These are phyloP conservation scores for Microchirus variegatus DNA, from an alignment of 2,797 vertebrate species.

Conservation along the genomic window DNA sequence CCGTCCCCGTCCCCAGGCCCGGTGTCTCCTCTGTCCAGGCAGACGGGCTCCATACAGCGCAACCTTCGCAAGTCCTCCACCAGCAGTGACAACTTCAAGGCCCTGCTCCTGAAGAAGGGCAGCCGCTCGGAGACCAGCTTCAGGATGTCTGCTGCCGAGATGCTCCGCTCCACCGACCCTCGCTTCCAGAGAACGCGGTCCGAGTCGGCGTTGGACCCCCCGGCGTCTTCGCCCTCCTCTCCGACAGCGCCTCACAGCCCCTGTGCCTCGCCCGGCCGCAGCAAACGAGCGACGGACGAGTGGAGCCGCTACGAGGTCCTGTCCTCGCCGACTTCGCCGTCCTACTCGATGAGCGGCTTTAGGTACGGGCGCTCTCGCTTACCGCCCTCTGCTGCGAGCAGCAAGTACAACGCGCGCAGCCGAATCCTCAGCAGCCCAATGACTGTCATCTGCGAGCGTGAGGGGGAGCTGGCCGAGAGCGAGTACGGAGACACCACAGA, in stretches of 20 bases:
- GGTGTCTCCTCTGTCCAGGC: constrained; percentile 80
- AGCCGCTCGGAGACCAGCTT: constrained; percentile 92
- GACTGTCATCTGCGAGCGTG: constrained; percentile 97
- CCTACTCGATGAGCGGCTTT: constrained; percentile 81
- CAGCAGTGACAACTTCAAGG: constrained; percentile 98
- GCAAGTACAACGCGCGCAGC: constrained; percentile 92
- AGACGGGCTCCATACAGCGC: constrained; percentile 90
- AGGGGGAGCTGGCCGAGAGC: constrained; percentile 85
- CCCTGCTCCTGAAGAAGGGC: constrained; percentile 94
- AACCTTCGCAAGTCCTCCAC: constrained; percentile 92
- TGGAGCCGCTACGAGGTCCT: constrained; percentile 90
- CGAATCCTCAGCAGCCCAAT: constrained; percentile 98
- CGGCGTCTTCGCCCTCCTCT: constrained; percentile 55
- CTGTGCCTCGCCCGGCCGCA: constrained; percentile 82
- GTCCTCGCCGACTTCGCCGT: constrained; percentile 84
- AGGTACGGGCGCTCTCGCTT: constrained; percentile 91
- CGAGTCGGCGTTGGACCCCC: constrained; percentile 74
- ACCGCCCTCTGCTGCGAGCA: constrained; percentile 95
- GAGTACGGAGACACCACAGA: constrained; percentile 61
- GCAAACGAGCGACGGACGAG: constrained; percentile 85
- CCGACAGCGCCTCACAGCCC: constrained; percentile 75
- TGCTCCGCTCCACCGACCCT: constrained; percentile 94
- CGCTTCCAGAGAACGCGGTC: constrained; percentile 86
- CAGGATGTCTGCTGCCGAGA: constrained; percentile 95
- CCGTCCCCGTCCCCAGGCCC: constrained; percentile 61